Conservation (phyloP, 2,888 invertebrate species). For the Drosophila limbata region DNA sequence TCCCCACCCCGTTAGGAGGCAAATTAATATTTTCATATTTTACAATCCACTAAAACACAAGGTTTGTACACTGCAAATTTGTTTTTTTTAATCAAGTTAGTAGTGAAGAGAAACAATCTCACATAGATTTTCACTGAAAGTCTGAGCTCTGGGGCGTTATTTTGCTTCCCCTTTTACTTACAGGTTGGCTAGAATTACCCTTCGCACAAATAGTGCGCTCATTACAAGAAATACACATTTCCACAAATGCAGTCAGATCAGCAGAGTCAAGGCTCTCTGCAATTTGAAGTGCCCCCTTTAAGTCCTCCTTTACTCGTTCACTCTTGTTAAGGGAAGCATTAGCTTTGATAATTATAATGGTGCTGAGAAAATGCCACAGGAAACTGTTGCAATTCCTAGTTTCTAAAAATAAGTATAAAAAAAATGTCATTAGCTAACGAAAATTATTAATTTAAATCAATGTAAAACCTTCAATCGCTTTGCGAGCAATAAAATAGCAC, state of each 20-base stretch:
- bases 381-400: constrained; percentile 72
- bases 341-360: constrained; percentile 73
- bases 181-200: background rate
- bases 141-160: background rate
- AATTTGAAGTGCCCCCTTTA: constrained; percentile 60
- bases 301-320: constrained; percentile 70
- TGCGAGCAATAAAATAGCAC: constrained; percentile 74
- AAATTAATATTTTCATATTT: background rate
- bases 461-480: constrained; percentile 68
- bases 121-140: background rate
- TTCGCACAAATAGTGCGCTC: constrained; percentile 59
- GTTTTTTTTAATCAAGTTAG: background rate
- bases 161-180: constrained; percentile 40
- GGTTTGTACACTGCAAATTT: background rate
- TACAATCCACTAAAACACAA: background rate
- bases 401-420: constrained; percentile 48
- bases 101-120: background rate
- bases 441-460: background rate
- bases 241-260: constrained; percentile 56
- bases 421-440: background rate
- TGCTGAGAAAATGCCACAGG: constrained; percentile 76
- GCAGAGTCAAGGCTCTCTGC: constrained; percentile 54
- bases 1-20: no score
- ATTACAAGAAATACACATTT: constrained; percentile 62
- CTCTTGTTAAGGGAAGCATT: constrained; percentile 77